A percentile compares a stretch with the other conserved stretches of the same genome.
These are phyloP conservation scores for Agrochola litura DNA, from an alignment of 2,888 invertebrate species.

Conservation along the genomic window DNA sequence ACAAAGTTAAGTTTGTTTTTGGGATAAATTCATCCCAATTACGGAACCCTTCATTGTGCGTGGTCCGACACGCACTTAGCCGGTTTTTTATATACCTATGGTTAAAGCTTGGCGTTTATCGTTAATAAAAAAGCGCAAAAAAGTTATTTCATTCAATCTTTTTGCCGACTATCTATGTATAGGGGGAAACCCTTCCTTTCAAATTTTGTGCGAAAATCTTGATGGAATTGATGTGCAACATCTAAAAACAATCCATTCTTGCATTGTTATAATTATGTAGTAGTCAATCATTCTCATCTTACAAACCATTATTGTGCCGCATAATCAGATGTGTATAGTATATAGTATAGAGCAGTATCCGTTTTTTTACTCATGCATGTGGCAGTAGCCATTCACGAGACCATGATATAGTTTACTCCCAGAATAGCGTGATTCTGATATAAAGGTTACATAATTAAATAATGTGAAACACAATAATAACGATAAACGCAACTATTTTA, in stretches of 20 bases:
- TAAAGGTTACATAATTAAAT: slow-evolving; percentile 34
- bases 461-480: background rate
- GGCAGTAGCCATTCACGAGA: slow-evolving; percentile 4
- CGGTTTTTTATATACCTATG: too few species aligned
- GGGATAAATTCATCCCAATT: too few species aligned
- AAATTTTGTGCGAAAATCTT: too few species aligned
- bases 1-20: too few species aligned
- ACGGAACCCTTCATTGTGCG: too few species aligned
- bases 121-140: background rate
- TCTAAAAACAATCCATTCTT: background rate
- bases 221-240: background rate
- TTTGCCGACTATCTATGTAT: background rate
- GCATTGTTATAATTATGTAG: background rate
- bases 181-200: too few species aligned
- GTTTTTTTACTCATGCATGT: too few species aligned
- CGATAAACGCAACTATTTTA: slow-evolving; percentile 27
- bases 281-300: background rate
- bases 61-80: too few species aligned
- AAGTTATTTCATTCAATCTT: background rate
- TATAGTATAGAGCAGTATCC: background rate
- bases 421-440: slow-evolving; percentile 36
- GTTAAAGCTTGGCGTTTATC: background rate
- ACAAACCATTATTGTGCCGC: background rate
- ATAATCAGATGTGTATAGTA: background rate
- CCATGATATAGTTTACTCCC: slow-evolving; percentile 12